Base-by-base conservation (phyloP, 1,140 invertebrate species). In the Sminthurides bifidus region DNA sequence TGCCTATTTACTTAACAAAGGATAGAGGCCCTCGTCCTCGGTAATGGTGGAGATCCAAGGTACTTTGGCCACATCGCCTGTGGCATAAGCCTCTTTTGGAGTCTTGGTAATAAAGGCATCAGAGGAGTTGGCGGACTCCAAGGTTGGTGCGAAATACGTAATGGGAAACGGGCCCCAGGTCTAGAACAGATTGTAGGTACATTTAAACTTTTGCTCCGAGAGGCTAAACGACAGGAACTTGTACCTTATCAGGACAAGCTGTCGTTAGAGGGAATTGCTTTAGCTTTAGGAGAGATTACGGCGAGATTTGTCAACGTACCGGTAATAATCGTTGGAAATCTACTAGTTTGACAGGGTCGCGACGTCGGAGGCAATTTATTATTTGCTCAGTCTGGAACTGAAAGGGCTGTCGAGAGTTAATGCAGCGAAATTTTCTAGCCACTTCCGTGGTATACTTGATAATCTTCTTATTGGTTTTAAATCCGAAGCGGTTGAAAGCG, bases 21-120 rank as follows among this genome's bases (percentile, higher is more conserved):
- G 30, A 2, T 46, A 49, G 3, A 56, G 38, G 2, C 54, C 54
- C 29, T 56, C 54, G 6, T 56, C 48, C 4, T 49, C 48, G 0
- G 54, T 56, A 31, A 56, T 38, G 12, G 40, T 56, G 14, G 35
- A 35, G 3, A 60, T 60, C 38, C 24, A 56, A 14, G 58, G 58
- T 10, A 60, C 30, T 31, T 52, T 52, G 0, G 58, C 41, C 10
- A 60, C 59, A 35, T 17, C 35, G 17, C 24, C 19, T 3, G 40
- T 48, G 23, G 31, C 21, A 49, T 60, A 60, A 2, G 59, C 54
- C 30, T 53, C 19, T 30, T 44, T 45, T 2, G 59, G 50, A 35
- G 29, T 53, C 30, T 56, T 29, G 19, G 52, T 46, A 1, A 60
- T 6, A 49, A 60, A 56, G 3, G 59, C 24, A 4, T 43, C 54